Base-by-base conservation (phyloP, 2,797 vertebrate genomes). In the Caiman crocodilus region DNA sequence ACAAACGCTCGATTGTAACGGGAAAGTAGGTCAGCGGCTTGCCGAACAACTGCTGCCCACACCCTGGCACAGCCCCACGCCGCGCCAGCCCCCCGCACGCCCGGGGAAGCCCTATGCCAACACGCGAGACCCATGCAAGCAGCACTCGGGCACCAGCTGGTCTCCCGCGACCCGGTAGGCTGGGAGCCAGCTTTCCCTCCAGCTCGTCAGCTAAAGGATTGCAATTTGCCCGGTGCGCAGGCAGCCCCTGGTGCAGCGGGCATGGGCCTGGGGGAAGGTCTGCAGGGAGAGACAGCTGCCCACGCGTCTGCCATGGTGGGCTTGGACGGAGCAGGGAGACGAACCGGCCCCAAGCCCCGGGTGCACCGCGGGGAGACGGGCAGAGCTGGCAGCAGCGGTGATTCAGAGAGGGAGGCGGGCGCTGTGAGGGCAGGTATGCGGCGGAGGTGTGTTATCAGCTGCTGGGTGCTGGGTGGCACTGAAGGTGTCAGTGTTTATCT, bases 11-110 rank as follows among this genome's bases (percentile, higher is more conserved):
- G 88, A 94, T 94, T 97, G 95, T 95, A 89, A 86, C 80, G 79
- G 73, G 84, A 92, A 97, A 97, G 94, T 96, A 96, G 97, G 96
- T 95, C 97, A 96, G 30, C 4, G 81, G 73, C 85, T 94, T 61
- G 82, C 92, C 60, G 88, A 96, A 93, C 87, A 87, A 90, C 82
- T 58, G 78, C 60, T 82, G 63, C 23, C 81, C 83, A 50, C 79
- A 26, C 32, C 77, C 74, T 95, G 90, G 84, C 59, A 30, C 60
- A 92, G 73, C 58, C 76, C 69, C 12, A 14, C 57, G 57, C 57
- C 25, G 30, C 81, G 79, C 84, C 57, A 78, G 74, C 64, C 65
- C 90, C 32, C 76, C 77, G 78, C 63, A 90, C 77, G 84, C 74
- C 63, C 50, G 79, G 67, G 77, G 82, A 82, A 95, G 83, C 93